Base-by-base conservation (phyloP, 2,797 vertebrate genomes). In the Sebastes iracundus region DNA sequence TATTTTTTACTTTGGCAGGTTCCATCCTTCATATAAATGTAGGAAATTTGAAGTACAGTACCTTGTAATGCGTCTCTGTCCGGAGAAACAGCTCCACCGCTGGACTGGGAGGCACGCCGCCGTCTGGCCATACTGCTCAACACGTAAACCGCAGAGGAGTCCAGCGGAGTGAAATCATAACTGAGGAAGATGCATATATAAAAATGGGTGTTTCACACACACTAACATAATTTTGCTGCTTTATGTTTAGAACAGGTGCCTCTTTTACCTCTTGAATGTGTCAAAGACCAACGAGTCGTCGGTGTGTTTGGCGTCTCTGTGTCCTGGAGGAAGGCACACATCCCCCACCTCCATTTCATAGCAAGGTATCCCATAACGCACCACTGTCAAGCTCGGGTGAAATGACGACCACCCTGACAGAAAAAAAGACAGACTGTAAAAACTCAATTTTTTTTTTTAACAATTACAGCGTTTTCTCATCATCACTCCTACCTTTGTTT, bases 51-150 rank as follows among this genome's bases (percentile, higher is more conserved):
- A 38, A 42, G 23, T 16, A 0, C 16, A n/a, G 30, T n/a, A 90
- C 92, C 82, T 76, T 20, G 85, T 92, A 94, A 90, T 79, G 94
- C 90, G 79, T 97, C 95, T 66, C 96, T 95, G 87, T 98, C 97
- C 8, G 95, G 97, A 85, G 95, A 97, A 84, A 92, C 94, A 0
- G 97, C 92, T 42, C 96, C 97, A 55, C 95, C 96, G 12, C 96
- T 97, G 77, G 97, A 98, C 63, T 97, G 95, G 60, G 98, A 99
- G 4, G 97, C 97, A 0, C 97, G 96, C 3, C 98, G 96, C 85
- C 97, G 97, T 46, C 98, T 96, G 87, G 98, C 98, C 98, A 99
- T 99, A 76, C 98, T 99, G 90, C 98, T 99, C 86, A 99, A 85
- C 89, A 99, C 97, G 33, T 99, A 99, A 25, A 99, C 98, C 2